phyloP scores from a whole-genome alignment of 2,888 invertebrate genomes.

The Trichacis sp. region DNA sequence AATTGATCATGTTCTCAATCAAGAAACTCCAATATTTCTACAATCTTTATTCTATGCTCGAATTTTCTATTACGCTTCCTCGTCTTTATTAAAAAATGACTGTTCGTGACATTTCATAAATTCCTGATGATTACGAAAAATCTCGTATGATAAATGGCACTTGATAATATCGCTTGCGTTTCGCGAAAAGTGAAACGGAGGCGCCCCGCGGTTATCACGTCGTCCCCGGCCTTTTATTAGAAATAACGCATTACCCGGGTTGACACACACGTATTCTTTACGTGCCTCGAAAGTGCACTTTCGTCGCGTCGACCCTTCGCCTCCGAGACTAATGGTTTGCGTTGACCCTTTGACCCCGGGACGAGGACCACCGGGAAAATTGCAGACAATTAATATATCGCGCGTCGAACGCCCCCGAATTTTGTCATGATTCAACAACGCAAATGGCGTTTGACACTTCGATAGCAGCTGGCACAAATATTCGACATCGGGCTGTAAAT shows the following conservation, averaged over 20 bases:
- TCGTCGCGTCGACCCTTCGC: constrained; percentile 43
- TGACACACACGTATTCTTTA: constrained; percentile 35
- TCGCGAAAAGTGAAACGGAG: neutral
- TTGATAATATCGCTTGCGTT: too few relatives aligned
- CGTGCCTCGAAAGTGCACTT: constrained; percentile 43
- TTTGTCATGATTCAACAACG: neutral
- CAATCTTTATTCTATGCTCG: too few relatives aligned
- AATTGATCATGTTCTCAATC: too few relatives aligned
- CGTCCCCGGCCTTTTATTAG: constrained; percentile 29
- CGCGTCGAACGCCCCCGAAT: constrained; percentile 11
- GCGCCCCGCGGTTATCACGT: constrained; percentile 22
- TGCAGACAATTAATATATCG: constrained; percentile 19
- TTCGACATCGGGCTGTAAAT: too few relatives aligned
- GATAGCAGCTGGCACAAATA: too few relatives aligned
- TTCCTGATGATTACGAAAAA: too few relatives aligned
- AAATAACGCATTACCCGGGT: constrained; percentile 33
- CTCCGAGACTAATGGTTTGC: constrained; percentile 51
- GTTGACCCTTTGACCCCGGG: constrained; percentile 45
- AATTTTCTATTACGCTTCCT: too few relatives aligned
- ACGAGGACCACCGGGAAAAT: constrained; percentile 34
- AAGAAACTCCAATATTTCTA: too few relatives aligned
- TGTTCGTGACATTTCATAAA: too few relatives aligned
- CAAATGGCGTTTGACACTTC: too few relatives aligned
- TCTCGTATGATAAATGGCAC: too few relatives aligned
- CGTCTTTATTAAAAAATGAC: too few relatives aligned